phyloP scores from a whole-genome alignment of 2,888 invertebrate genomes.

The Therioaphis trifolii region DNA sequence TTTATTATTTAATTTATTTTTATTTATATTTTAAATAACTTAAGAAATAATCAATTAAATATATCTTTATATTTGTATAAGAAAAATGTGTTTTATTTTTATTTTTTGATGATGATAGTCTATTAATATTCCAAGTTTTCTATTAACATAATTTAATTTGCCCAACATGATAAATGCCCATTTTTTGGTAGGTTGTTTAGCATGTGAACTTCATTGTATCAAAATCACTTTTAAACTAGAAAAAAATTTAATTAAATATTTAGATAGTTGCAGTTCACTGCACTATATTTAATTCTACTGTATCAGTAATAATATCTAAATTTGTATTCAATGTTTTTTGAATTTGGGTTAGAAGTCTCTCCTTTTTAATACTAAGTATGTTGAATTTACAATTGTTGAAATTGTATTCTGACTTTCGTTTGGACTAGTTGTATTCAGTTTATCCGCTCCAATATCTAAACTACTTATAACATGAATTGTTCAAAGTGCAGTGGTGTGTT shows the following conservation, averaged over 20 bases:
- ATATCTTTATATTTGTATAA: conserved; percentile 53
- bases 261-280: no score
- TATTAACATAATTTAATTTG: neutral
- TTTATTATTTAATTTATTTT: conserved; percentile 53
- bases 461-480: conserved; percentile 3
- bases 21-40: conserved; percentile 48
- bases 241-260: no score
- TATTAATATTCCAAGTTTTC: conserved; percentile 23
- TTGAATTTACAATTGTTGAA: no score
- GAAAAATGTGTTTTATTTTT: conserved; percentile 2
- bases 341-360: no score
- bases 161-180: no score
- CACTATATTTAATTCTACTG: no score
- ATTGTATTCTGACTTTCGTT: neutral
- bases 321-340: no score
- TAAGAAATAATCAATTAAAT: conserved; percentile 43
- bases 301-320: no score
- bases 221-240: no score
- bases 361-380: no score
- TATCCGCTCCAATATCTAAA: neutral
- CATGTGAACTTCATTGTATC: no score
- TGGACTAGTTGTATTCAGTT: neutral
- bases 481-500: neutral
- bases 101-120: conserved; percentile 7
- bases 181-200: no score